A percentile compares a stretch with the other conserved stretches of the same genome.
Conservation (phyloP, 2,113 vertebrate species). For the Colossoma macropomum region DNA sequence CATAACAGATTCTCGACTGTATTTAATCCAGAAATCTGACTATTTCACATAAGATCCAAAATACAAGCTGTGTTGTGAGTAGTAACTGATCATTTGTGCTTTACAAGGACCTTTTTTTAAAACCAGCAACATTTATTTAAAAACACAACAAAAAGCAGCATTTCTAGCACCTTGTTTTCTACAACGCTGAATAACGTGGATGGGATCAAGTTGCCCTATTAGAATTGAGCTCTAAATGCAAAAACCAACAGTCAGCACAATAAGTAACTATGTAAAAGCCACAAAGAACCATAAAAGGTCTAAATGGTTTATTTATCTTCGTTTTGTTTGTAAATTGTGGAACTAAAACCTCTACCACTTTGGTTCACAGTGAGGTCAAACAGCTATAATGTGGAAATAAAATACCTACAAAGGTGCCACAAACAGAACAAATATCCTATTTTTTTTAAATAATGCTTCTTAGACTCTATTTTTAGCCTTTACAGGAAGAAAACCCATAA, state of each 20-base stretch:
- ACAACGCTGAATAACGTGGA: neutral
- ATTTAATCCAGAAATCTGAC: neutral
- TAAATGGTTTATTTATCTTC: constrained; percentile 8
- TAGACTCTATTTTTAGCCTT: neutral
- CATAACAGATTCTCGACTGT: neutral
- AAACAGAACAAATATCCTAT: neutral
- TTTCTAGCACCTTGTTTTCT: neutral
- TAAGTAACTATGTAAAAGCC: neutral
- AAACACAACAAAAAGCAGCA: neutral
- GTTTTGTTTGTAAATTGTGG: neutral
- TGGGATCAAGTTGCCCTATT: neutral
- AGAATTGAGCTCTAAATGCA: neutral
- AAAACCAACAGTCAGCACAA: too few species aligned
- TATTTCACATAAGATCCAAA: neutral
- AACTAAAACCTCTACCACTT: neutral
- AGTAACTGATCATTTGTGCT: neutral
- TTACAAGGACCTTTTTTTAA: neutral
- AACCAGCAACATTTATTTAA: neutral
- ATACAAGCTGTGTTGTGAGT: neutral
- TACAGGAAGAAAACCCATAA: neutral
- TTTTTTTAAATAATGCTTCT: neutral
- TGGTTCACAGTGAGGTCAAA: neutral
- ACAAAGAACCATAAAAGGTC: neutral
- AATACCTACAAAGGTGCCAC: neutral
- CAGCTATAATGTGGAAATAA: neutral